Percentiles rank a stretch among this genome's conserved stretches.
Evolutionary conservation across 2,888 invertebrate species (phyloP).

Genomic region (Bembecia ichneumoniformis): DNA sequence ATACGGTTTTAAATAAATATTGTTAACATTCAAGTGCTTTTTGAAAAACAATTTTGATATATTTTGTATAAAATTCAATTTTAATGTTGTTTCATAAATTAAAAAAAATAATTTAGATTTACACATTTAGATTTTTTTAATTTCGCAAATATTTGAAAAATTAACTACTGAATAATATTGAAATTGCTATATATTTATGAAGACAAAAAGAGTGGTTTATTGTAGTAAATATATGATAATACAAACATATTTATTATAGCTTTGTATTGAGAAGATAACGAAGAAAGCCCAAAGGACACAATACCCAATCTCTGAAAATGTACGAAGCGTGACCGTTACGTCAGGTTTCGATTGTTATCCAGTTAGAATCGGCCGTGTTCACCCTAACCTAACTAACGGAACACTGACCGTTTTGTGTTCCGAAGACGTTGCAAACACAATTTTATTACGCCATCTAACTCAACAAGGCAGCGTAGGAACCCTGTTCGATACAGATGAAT

Average conservation of each 20-base stretch:
- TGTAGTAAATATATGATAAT: too few relatives aligned
- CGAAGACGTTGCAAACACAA: conserved; percentile 3
- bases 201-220: too few relatives aligned
- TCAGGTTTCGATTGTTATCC: conserved; percentile 60
- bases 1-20: too few relatives aligned
- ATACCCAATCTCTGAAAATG: conserved; percentile 5
- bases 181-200: too few relatives aligned
- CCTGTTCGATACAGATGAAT: background rate
- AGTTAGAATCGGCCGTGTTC: conserved; percentile 51
- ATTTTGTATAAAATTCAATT: too few relatives aligned
- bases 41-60: too few relatives aligned
- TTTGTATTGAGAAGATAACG: conserved; percentile 18
- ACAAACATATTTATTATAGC: conserved; percentile 20
- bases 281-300: conserved; percentile 29
- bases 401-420: conserved; percentile 32
- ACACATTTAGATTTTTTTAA: too few relatives aligned
- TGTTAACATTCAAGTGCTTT: too few relatives aligned
- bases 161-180: too few relatives aligned
- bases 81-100: too few relatives aligned
- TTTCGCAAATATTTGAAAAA: too few relatives aligned
- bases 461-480: background rate
- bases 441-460: background rate
- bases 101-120: too few relatives aligned
- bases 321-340: conserved; percentile 40
- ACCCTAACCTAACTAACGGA: conserved; percentile 59